Evolutionary conservation across 2,797 vertebrate genomes (phyloP).

Genomic region (Muscicapa striata): DNA sequence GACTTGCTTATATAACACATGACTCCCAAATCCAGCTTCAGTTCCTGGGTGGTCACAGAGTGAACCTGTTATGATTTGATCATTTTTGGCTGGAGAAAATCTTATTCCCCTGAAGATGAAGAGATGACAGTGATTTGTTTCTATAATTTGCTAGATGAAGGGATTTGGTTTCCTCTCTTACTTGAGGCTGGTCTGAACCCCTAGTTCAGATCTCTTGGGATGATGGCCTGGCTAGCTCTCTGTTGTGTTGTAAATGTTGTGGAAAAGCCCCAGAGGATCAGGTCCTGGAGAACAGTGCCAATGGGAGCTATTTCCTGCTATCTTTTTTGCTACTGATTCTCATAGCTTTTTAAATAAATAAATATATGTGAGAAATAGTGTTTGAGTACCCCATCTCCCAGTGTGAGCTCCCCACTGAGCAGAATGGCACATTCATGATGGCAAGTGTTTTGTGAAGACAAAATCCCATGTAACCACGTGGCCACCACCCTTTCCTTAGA

Average conservation of each 20-base stretch:
- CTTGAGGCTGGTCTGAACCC: background rate
- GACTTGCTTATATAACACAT: background rate
- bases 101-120: background rate
- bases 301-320: background rate
- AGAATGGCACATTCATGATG: fast-evolving
- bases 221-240: background rate
- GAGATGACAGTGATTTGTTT: background rate
- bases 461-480: background rate
- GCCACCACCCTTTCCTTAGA: background rate
- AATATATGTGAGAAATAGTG: background rate
- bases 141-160: background rate
- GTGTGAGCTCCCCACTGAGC: background rate
- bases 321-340: background rate
- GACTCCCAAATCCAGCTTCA: background rate
- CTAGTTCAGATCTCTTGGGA: background rate
- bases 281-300: background rate
- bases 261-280: background rate
- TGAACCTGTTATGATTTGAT: background rate
- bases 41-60: background rate
- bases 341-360: background rate
- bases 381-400: background rate
- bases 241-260: background rate
- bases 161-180: background rate
- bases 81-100: background rate
- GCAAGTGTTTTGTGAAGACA: background rate